phyloP scores from a whole-genome alignment of 2,797 vertebrate genomes.

The Benthosema pterotum region DNA sequence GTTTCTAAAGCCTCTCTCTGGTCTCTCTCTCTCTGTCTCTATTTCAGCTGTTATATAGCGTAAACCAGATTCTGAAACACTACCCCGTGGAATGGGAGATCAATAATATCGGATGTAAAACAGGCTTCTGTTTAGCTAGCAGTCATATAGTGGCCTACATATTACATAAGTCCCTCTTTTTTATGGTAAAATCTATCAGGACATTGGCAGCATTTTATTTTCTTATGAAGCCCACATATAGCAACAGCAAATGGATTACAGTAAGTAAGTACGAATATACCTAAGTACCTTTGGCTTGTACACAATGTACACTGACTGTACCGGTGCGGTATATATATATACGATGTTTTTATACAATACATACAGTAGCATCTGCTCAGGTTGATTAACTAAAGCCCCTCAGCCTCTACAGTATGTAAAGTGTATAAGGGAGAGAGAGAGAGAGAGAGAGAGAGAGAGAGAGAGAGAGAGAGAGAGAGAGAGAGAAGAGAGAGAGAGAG shows the following conservation, averaged over 20 bases:
- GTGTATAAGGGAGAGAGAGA: not conserved
- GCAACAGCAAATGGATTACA: slow-evolving; percentile 49
- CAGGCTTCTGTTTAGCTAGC: slow-evolving; percentile 29
- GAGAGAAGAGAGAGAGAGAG: slow-evolving; percentile 14
- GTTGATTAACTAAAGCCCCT: slow-evolving; percentile 65
- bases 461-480: slow-evolving; percentile 48
- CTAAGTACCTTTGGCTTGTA: not conserved
- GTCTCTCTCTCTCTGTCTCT: slow-evolving; percentile 18
- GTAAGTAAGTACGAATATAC: slow-evolving; percentile 12
- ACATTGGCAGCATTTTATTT: slow-evolving; percentile 62
- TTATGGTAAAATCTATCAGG: slow-evolving; percentile 45
- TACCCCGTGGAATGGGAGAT: slow-evolving; percentile 26
- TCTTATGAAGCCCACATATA: slow-evolving; percentile 46
- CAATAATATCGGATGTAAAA: slow-evolving; percentile 3
- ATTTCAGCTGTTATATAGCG: slow-evolving; percentile 1
- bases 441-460: slow-evolving; percentile 49
- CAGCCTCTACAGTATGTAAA: slow-evolving; percentile 37
- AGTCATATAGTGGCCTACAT: slow-evolving; percentile 41
- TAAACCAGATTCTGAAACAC: slow-evolving; percentile 23
- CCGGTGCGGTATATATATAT: too few species aligned
- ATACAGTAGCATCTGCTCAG: slow-evolving; percentile 50
- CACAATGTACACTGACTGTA: not conserved
- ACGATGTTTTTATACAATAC: slow-evolving; percentile 65
- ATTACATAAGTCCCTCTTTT: slow-evolving; percentile 14
- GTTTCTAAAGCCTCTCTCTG: slow-evolving; percentile 38